phyloP scores from a whole-genome alignment of 1,140 invertebrate genomes.

The Panagrolaimus sp. region DNA sequence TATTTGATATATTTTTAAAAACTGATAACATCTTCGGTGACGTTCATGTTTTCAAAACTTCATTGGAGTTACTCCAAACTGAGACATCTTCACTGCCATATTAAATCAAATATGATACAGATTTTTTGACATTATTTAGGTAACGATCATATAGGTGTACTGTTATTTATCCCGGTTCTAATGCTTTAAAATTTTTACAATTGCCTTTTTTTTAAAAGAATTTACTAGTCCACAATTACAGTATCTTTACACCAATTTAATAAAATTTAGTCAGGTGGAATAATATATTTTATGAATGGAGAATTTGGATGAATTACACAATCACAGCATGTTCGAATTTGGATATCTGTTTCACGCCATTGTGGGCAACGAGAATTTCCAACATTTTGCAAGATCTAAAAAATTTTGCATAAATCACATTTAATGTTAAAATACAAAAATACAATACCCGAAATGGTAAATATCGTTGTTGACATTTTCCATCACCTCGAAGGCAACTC shows the following conservation, averaged over 20 bases:
- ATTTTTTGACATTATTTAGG: too few relatives aligned
- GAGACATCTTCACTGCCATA: too few relatives aligned
- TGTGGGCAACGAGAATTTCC: conserved; percentile 24
- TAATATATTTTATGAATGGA: conserved; percentile 15
- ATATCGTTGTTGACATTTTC: conserved; percentile 30
- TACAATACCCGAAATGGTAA: conserved; percentile 32
- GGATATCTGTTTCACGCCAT: conserved; percentile 26
- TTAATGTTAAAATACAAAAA: too few relatives aligned
- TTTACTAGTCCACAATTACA: neutral
- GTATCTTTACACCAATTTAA: neutral
- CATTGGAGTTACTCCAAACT: too few relatives aligned
- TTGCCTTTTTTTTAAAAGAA: neutral
- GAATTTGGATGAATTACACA: conserved; percentile 32
- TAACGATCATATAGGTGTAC: too few relatives aligned
- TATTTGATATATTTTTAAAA: too few relatives aligned
- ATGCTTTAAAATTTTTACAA: too few relatives aligned
- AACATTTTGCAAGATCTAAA: conserved; percentile 24
- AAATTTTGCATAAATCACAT: too few relatives aligned
- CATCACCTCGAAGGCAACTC: conserved; percentile 28
- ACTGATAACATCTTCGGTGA: too few relatives aligned
- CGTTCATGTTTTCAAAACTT: too few relatives aligned
- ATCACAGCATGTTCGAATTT: conserved; percentile 38
- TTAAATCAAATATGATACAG: too few relatives aligned
- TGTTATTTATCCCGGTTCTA: too few relatives aligned
- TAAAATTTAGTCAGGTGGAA: neutral